Evolutionary conservation across 2,888 invertebrate genomes (phyloP).

Genomic region (Pharmacophagus antenor): DNA sequence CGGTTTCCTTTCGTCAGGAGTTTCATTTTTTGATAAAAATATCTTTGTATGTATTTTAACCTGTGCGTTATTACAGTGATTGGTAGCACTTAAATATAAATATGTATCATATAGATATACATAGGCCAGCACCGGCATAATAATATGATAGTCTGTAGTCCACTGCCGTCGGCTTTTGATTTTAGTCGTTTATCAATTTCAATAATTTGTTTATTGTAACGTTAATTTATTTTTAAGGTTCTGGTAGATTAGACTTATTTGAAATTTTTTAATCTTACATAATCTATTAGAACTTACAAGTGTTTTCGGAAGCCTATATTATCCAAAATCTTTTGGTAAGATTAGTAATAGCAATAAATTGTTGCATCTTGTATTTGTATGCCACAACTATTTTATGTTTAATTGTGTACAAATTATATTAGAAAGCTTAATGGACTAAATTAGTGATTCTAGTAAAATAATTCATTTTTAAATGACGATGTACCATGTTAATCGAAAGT

Average conservation of each 20-base stretch:
- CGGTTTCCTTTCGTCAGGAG: too few relatives aligned
- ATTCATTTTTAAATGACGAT: background rate
- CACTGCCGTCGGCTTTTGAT: conserved; percentile 19
- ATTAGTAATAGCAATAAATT: background rate
- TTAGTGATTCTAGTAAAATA: background rate
- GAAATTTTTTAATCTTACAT: background rate
- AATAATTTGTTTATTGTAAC: conserved; percentile 21
- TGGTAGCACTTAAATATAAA: background rate
- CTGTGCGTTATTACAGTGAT: background rate
- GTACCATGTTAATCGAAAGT: conserved; percentile 48
- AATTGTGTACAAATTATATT: background rate
- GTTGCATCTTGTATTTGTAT: background rate
- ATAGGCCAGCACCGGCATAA: background rate
- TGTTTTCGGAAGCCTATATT: background rate
- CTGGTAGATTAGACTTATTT: background rate
- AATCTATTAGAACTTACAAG: background rate
- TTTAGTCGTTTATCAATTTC: conserved; percentile 14
- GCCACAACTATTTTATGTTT: background rate
- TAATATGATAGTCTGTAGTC: conserved; percentile 17
- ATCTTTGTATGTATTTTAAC: too few relatives aligned
- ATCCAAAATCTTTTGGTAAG: conserved; percentile 2
- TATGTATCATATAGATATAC: background rate
- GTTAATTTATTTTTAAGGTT: background rate
- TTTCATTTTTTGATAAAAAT: too few relatives aligned
- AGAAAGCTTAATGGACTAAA: background rate